Evolutionary conservation across 1,140 invertebrate species (phyloP), one percentile per base, ranked within the genome.

Genomic region (Leptoteleia sp.): DNA sequence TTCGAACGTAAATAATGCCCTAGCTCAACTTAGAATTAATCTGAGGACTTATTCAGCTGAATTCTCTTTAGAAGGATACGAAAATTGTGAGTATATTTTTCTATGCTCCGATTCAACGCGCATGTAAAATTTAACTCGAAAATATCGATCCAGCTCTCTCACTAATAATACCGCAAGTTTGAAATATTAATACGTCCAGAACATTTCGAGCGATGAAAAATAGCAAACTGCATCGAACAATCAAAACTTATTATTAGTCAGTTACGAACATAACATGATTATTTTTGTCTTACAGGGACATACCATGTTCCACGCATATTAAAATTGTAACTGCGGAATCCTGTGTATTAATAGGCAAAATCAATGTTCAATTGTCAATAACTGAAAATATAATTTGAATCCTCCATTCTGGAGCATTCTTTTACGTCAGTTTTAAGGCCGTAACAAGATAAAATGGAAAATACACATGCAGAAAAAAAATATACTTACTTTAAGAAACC

Each of bases 161-260:
- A 35, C 35, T 27, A 38, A 38, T 54, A 54, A 38, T 54, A 54
- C 12, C 11, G 29, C 50, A 38, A 38, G 8, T 38, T 54, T 13
- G 12, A 38, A 38, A 6, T 54, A 54, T 38, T 33, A 38, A 54
- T 54, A 38, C n/a, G 15, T 3, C 13, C 35, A 19, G n/a, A n/a
- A 54, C 15, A 0, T 19, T 54, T 12, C 42, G 17, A 25, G 12
- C n/a, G 37, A 8, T 29, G 25, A 29, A 42, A 57, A 42, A 9
- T 16, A 5, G 8, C 47, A 35, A 54, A 19, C 19, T 27, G 33
- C 19, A 54, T 38, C 11, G 19, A 54, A 38, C 50, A 22, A 27
- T 54, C 50, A 11, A 35, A 50, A 50, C 47, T 31, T 50, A 50
- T 50, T 50, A 50, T 50, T 33, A 50, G 47, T 17, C 29, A 12